Percentiles rank a stretch among this genome's conserved stretches.
phyloP scores from a whole-genome alignment of 2,797 vertebrate species.

The Catharus ustulatus region DNA sequence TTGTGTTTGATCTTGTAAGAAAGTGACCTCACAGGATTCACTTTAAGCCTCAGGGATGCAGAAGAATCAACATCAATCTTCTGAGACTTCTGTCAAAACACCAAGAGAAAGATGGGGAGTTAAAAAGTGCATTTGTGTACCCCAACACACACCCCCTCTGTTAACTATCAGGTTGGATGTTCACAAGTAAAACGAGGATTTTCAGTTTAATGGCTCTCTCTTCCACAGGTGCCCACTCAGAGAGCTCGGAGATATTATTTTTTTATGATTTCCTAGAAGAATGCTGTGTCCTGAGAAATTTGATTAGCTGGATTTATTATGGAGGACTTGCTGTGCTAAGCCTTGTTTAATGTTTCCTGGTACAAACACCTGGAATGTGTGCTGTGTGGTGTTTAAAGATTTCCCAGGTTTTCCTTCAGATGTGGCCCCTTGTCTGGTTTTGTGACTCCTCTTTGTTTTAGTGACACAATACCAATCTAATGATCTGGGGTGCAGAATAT shows the following conservation, averaged over 20 bases:
- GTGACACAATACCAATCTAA: not conserved
- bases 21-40: constrained; percentile 2
- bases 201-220: not conserved
- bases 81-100: not conserved
- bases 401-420: not conserved
- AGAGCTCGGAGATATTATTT: not conserved
- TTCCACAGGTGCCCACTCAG: not conserved
- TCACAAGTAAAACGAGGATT: not conserved
- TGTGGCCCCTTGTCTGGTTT: not conserved
- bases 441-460: not conserved
- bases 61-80: constrained; percentile 4
- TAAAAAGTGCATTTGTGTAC: not conserved
- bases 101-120: not conserved
- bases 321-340: not conserved
- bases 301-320: constrained; percentile 5
- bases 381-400: not conserved
- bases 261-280: constrained; percentile 26
- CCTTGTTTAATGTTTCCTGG: not conserved
- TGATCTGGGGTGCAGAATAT: not conserved
- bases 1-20: not conserved
- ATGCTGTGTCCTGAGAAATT: not conserved
- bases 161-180: not conserved
- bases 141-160: not conserved
- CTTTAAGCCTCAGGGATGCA: not conserved
- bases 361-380: not conserved